These are phyloP conservation scores for Camponotus fellah DNA, from an alignment of 2,888 invertebrate genomes.

Conservation along the genomic window DNA sequence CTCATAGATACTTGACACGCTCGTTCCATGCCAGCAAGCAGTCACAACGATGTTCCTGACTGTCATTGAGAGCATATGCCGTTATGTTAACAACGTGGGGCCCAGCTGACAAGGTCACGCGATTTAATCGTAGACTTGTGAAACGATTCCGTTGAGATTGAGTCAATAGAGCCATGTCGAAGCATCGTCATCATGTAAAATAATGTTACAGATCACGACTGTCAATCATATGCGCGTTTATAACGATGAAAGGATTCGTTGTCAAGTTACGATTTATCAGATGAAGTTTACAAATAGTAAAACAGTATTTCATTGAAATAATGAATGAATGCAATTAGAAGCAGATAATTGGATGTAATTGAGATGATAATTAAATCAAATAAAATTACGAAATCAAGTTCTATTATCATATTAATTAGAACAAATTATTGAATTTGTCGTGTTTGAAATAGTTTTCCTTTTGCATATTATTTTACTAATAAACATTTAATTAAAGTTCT, in stretches of 20 bases:
- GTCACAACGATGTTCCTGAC: slow-evolving; percentile 52
- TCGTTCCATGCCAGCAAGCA: slow-evolving; percentile 33
- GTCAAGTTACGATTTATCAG: neutral
- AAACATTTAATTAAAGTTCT: slow-evolving; percentile 9
- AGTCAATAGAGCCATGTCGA: slow-evolving; percentile 31
- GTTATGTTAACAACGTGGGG: slow-evolving; percentile 37
- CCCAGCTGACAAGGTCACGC: slow-evolving; percentile 58
- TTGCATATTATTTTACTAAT: slow-evolving; percentile 10
- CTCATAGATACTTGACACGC: slow-evolving; percentile 42
- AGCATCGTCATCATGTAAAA: slow-evolving; percentile 28
- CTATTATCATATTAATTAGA: neutral
- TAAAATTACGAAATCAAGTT: slow-evolving; percentile 13
- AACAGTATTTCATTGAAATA: neutral
- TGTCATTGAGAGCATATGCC: slow-evolving; percentile 53
- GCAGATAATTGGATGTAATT: neutral
- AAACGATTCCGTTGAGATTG: slow-evolving; percentile 51
- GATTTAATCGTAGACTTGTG: slow-evolving; percentile 53
- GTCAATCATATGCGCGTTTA: slow-evolving; percentile 26
- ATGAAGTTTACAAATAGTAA: neutral
- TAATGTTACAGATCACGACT: slow-evolving; percentile 31
- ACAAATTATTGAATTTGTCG: neutral
- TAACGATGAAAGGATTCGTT: neutral
- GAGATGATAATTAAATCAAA: slow-evolving; percentile 4
- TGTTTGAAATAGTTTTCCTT: neutral
- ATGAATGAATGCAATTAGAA: neutral